Base-by-base conservation (phyloP, 2,888 invertebrate species). In the Himalopsyche tibetana region DNA sequence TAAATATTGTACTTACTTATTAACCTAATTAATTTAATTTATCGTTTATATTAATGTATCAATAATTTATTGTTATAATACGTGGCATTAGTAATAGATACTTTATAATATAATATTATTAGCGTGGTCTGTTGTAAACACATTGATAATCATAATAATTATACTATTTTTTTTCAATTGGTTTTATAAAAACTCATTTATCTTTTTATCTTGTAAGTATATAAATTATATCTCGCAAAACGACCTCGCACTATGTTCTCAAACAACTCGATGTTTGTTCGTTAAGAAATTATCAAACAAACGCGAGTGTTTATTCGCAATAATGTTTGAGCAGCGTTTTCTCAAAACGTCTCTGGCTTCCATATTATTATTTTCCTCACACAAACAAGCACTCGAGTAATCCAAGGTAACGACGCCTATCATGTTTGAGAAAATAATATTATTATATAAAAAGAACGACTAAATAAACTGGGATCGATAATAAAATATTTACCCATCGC, bases 311-410 rank as follows among this genome's bases (percentile, higher is more conserved):
- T 63, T 63, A 63, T 63, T 63, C 28, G 63, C 63, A 63, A 63
- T 63, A 63, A 63, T 63, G 63, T 63, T 63, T 63, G 19, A 15
- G 63, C 63, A 63, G 19, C 63, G 63, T 63, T 19, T 63, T 63
- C 63, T 63, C 63, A 63, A 63, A 19, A 63, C 63, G 63, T 63
- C 63, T 63, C 63, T 63, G 63, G 63, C 63, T 63, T 63, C 63
- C 63, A 63, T 28, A 63, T 63, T 63, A 63, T 63, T 63, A 63
- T 63, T 63, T 63, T 63, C 63, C 63, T n/a, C 63, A 63, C 63
- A 63, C 63, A 63, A 63, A 63, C 63, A 63, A 63, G 63, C 5
- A 63, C 63, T 63, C 63, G 63, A 63, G 63, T 5, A 63, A 19
- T 63, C 63, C 63, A 63, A 63, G 63, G 63, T 63, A 28, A 63